Evolutionary conservation across 2,888 invertebrate genomes (phyloP).

Genomic region (Graphium colonna): DNA sequence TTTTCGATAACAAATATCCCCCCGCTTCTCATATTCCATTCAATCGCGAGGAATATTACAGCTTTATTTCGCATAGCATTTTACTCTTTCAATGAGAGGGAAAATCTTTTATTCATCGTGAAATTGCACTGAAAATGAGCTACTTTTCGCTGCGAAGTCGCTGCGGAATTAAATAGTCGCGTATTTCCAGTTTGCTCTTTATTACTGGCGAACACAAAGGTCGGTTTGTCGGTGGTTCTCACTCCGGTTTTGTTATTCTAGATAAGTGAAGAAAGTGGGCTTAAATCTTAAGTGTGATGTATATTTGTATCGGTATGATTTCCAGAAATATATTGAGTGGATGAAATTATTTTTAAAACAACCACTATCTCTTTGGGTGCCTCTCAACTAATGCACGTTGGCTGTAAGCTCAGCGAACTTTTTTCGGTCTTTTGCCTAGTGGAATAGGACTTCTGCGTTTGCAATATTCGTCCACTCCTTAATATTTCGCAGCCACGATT

Average conservation of each 20-base stretch:
- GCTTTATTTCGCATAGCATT: conserved; percentile 27
- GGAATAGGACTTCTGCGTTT: no score
- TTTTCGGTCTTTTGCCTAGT: no score
- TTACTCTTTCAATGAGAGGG: conserved; percentile 24
- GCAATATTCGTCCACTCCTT: no score
- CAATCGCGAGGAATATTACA: conserved; percentile 26
- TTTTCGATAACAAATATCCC: neutral
- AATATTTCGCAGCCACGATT: no score
- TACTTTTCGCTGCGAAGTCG: conserved; percentile 18
- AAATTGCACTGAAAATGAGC: conserved; percentile 27
- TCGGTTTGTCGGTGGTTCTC: neutral
- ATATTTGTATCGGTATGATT: no score
- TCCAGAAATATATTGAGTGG: no score
- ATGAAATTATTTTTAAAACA: no score
- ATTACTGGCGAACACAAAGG: neutral
- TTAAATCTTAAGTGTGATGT: no score
- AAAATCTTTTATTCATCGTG: conserved; percentile 25
- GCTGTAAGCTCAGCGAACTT: no score
- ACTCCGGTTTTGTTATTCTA: neutral
- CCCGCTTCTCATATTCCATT: conserved; percentile 22
- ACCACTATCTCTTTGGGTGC: no score
- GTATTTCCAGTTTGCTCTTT: conserved; percentile 6
- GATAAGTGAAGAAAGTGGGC: neutral
- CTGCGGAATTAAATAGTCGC: conserved; percentile 19
- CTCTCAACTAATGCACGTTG: no score